Evolutionary conservation across 1,140 invertebrate species (phyloP).

Genomic region (Leptonema lineaticorne): DNA sequence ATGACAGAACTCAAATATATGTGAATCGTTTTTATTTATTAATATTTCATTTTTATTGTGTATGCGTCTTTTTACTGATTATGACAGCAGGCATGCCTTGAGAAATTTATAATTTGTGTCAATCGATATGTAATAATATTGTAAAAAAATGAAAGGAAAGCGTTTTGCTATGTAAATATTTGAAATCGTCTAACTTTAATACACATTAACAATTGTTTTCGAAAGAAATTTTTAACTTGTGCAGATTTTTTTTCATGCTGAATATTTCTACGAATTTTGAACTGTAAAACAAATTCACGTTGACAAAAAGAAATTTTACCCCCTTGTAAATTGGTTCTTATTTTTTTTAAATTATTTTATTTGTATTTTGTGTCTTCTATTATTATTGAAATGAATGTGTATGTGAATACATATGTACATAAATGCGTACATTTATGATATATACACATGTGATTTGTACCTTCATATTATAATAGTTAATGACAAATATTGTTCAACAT

Average conservation of each 20-base stretch:
- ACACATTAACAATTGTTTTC: conserved; percentile 32
- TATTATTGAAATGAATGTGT: neutral
- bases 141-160: too few relatives aligned
- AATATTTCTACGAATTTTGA: too few relatives aligned
- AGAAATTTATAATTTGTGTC: too few relatives aligned
- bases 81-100: too few relatives aligned
- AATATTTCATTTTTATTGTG: too few relatives aligned
- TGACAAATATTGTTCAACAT: conserved; percentile 39
- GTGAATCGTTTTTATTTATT: too few relatives aligned
- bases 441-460: conserved; percentile 36
- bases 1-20: too few relatives aligned
- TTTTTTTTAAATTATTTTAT: neutral
- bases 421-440: conserved; percentile 12
- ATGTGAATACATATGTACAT: conserved; percentile 15
- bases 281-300: neutral
- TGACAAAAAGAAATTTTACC: neutral
- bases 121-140: too few relatives aligned
- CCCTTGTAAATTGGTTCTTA: too few relatives aligned
- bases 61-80: too few relatives aligned
- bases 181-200: conserved; percentile 29
- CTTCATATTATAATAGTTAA: conserved; percentile 28
- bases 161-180: conserved; percentile 32
- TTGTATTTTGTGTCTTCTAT: neutral
- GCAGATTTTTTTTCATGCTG: conserved; percentile 41
- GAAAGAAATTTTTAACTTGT: conserved; percentile 36